phyloP scores from a whole-genome alignment of 2,888 invertebrate species.

The Hedya salicella region DNA sequence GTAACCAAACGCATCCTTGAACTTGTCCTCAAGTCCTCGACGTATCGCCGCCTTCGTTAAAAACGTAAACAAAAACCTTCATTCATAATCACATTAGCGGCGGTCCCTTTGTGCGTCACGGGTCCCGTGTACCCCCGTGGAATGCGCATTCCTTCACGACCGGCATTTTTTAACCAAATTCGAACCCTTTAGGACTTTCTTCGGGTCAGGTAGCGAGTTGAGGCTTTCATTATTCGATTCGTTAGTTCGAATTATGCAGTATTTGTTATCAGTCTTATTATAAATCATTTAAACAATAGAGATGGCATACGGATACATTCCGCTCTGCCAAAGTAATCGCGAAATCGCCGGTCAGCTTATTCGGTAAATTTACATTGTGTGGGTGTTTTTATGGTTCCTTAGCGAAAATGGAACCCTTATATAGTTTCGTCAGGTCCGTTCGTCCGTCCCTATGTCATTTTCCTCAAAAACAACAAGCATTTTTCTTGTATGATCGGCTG shows the following conservation, averaged over 20 bases:
- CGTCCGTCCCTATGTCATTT: no score
- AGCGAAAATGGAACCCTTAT: no score
- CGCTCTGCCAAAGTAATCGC: no score
- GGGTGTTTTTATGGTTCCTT: no score
- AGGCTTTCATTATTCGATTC: conserved; percentile 4
- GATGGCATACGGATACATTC: no score
- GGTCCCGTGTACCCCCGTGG: conserved; percentile 53
- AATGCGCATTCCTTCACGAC: conserved; percentile 77
- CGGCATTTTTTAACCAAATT: conserved; percentile 41
- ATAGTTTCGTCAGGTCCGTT: no score
- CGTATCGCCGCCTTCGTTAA: conserved; percentile 16
- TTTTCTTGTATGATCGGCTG: no score
- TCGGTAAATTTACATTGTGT: no score
- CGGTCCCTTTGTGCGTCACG: conserved; percentile 74
- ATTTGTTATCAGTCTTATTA: neutral
- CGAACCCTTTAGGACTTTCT: conserved; percentile 32
- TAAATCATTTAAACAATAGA: no score
- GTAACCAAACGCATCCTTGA: neutral
- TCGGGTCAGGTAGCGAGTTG: conserved; percentile 25
- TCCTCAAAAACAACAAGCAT: no score
- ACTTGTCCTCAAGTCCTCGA: neutral
- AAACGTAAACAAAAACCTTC: conserved; percentile 24
- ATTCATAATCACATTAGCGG: conserved; percentile 55
- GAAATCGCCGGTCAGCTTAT: no score
- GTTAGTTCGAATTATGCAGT: neutral